phyloP scores from a whole-genome alignment of 2,797 vertebrate species.

The Gymnoscopelus braueri region DNA sequence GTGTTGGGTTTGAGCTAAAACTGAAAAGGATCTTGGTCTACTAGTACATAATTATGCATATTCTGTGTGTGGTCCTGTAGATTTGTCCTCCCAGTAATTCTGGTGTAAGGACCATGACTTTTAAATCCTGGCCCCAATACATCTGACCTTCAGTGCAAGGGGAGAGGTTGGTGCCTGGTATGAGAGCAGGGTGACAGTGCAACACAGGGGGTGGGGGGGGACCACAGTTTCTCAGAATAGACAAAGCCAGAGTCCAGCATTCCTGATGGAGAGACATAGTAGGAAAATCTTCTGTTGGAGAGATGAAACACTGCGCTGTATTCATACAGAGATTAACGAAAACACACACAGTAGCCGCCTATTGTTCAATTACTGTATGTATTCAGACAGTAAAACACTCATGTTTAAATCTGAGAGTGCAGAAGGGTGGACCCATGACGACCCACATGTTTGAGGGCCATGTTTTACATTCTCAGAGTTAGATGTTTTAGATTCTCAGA shows the following conservation, averaged over 20 bases:
- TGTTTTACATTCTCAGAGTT: too few relatives aligned
- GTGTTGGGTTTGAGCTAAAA: conserved; percentile 8
- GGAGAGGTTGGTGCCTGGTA: conserved; percentile 76
- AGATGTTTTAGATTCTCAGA: too few relatives aligned
- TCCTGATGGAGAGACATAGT: conserved; percentile 66
- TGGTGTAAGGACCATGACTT: conserved; percentile 55
- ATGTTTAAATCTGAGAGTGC: too few relatives aligned
- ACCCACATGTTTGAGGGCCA: too few relatives aligned
- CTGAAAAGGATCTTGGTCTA: not conserved
- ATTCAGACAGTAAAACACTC: too few relatives aligned
- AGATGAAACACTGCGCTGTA: conserved; percentile 2
- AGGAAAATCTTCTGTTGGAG: conserved; percentile 47
- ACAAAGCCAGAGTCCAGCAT: conserved; percentile 81
- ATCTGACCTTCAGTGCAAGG: conserved; percentile 82
- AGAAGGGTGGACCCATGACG: too few relatives aligned
- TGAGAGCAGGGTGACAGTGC: conserved; percentile 76
- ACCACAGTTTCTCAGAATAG: conserved; percentile 82
- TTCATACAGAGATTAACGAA: conserved; percentile 14
- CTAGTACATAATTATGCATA: not conserved
- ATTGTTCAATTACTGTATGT: too few relatives aligned
- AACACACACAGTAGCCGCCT: too few relatives aligned
- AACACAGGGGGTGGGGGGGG: conserved; percentile 46
- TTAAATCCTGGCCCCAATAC: conserved; percentile 65
- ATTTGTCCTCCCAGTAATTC: conserved; percentile 53
- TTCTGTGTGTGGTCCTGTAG: conserved; percentile 17